Evolutionary conservation across 2,888 invertebrate species (phyloP).

Genomic region (Tenodera sinensis): DNA sequence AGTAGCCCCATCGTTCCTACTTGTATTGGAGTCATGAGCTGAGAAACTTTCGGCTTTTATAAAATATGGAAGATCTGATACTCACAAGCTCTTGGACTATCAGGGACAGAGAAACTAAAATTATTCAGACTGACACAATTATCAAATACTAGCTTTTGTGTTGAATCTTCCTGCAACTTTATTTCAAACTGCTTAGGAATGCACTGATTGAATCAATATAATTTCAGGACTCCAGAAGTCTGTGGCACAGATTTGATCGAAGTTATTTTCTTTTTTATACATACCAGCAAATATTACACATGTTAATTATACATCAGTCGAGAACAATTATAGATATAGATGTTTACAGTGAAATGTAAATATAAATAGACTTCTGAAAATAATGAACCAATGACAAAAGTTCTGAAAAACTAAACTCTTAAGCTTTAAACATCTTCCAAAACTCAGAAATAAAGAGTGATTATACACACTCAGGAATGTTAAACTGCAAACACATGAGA

Average conservation of each 20-base stretch:
- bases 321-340: not conserved
- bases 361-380: not conserved
- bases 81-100: too few species aligned
- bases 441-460: not conserved
- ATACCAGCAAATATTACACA: not conserved
- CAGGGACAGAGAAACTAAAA: not conserved
- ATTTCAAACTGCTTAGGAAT: not conserved
- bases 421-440: not conserved
- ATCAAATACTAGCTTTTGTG: not conserved
- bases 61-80: too few species aligned
- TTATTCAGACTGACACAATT: not conserved
- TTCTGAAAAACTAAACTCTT: not conserved
- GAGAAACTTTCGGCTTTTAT: too few species aligned
- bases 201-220: not conserved
- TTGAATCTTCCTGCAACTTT: not conserved
- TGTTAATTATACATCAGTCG: not conserved
- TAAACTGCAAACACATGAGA: not conserved
- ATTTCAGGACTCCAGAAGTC: not conserved
- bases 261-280: not conserved
- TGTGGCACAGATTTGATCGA: not conserved
- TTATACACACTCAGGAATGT: not conserved
- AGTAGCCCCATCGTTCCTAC: too few species aligned
- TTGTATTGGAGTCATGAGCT: too few species aligned
- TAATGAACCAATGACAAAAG: not conserved
- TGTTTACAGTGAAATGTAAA: not conserved